phyloP scores from a whole-genome alignment of 2,797 vertebrate genomes.

The Nyctibius grandis region DNA sequence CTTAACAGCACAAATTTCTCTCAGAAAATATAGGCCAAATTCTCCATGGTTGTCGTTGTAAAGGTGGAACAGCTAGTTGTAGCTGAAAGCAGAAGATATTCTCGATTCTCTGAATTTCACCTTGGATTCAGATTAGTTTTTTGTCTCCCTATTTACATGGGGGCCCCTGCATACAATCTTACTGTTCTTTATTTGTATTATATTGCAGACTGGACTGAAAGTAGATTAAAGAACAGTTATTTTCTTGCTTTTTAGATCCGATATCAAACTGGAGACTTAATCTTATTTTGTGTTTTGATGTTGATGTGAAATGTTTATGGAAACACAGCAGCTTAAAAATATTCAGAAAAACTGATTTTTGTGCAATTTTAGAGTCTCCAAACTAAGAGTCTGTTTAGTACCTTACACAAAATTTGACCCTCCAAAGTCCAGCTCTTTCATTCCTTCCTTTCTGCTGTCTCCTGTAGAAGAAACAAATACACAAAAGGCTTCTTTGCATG shows the following conservation, averaged over 20 bases:
- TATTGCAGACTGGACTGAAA: neutral
- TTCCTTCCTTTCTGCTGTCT: neutral
- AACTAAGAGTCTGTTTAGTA: neutral
- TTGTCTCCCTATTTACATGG: neutral
- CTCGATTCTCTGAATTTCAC: neutral
- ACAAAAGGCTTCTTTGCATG: neutral
- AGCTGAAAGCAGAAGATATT: neutral
- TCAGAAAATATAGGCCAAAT: slow-evolving; percentile 5
- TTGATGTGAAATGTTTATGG: neutral
- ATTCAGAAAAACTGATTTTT: neutral
- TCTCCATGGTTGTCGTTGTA: neutral
- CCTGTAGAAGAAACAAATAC: neutral
- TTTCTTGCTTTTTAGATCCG: neutral
- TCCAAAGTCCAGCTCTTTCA: neutral
- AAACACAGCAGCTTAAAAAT: neutral
- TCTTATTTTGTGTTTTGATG: neutral
- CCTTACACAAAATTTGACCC: neutral
- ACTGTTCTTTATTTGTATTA: neutral
- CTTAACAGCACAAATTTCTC: neutral
- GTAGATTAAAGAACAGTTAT: neutral
- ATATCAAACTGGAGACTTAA: neutral
- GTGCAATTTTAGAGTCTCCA: neutral
- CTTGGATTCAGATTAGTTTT: neutral
- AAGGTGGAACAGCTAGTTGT: neutral
- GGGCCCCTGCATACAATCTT: neutral